phyloP scores from a whole-genome alignment of 2,797 vertebrate genomes.

The Spinibarbus caldwelli region DNA sequence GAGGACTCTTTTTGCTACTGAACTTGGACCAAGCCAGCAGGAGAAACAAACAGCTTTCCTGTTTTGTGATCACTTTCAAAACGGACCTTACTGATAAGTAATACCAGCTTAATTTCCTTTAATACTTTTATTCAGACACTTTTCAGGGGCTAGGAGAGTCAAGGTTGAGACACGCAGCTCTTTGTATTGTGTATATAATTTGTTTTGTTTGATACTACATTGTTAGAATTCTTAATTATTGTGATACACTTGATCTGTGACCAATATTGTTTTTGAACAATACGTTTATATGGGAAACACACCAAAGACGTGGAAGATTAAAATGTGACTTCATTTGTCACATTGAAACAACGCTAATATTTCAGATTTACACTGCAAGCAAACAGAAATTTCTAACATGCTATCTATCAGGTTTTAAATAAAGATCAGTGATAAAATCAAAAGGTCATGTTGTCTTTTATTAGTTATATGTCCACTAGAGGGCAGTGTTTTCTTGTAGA shows the following conservation, averaged over 20 bases:
- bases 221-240: conserved; percentile 66
- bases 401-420: conserved; percentile 54
- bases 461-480: not conserved
- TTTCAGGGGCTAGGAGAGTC: conserved; percentile 58
- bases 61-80: conserved; percentile 45
- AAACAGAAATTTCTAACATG: conserved; percentile 50
- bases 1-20: conserved; percentile 43
- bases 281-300: conserved; percentile 59
- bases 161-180: conserved; percentile 54
- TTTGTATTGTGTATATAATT: conserved; percentile 78
- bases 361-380: conserved; percentile 55
- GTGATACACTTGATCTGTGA: conserved; percentile 61
- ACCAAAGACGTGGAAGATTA: conserved; percentile 56
- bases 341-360: conserved; percentile 46
- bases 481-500: not conserved
- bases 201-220: conserved; percentile 80
- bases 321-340: conserved; percentile 53
- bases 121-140: conserved; percentile 52
- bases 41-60: conserved; percentile 41
- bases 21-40: conserved; percentile 51
- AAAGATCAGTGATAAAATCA: conserved; percentile 39
- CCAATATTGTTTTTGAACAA: conserved; percentile 53
- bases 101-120: conserved; percentile 58
- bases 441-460: not conserved
- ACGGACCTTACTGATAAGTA: conserved; percentile 55